phyloP scores from a whole-genome alignment of 1,140 invertebrate species.

The Acromyrmex charruanus region DNA sequence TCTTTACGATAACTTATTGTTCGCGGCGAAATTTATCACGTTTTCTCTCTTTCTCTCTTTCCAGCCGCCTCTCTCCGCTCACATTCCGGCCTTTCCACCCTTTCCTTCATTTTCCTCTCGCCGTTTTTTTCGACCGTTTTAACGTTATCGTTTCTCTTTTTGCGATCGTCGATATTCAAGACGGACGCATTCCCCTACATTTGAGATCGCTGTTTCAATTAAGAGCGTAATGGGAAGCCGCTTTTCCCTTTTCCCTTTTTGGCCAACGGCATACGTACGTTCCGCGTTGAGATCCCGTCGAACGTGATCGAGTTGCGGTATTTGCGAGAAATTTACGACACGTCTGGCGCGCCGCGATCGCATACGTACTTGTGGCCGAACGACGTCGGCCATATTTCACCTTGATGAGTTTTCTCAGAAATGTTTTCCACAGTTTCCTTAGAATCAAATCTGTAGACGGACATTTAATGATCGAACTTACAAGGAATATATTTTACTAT shows the following conservation, averaged over 20 bases:
- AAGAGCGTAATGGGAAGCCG: conserved; percentile 69
- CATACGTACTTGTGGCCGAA: conserved; percentile 47
- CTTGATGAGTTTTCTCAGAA: conserved; percentile 56
- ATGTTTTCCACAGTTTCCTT: conserved; percentile 47
- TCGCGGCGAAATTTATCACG: conserved; percentile 71
- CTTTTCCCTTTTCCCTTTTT: conserved; percentile 13
- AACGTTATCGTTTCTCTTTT: neutral
- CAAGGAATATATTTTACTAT: neutral
- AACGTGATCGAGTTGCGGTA: conserved; percentile 66
- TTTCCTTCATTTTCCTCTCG: neutral
- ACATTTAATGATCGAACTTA: neutral
- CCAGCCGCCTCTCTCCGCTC: neutral
- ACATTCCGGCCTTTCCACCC: neutral
- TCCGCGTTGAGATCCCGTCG: conserved; percentile 62
- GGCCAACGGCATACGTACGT: conserved; percentile 31
- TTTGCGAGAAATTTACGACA: conserved; percentile 69
- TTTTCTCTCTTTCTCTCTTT: conserved; percentile 32
- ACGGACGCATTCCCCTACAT: conserved; percentile 57
- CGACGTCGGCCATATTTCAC: conserved; percentile 45
- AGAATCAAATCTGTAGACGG: conserved; percentile 31
- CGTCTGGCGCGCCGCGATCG: conserved; percentile 46
- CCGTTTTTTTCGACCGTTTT: neutral
- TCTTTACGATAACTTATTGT: conserved; percentile 77
- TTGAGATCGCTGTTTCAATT: conserved; percentile 74
- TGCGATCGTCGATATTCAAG: conserved; percentile 63